phyloP scores from a whole-genome alignment of 1,140 invertebrate species.

The Zaprionus inermis region DNA sequence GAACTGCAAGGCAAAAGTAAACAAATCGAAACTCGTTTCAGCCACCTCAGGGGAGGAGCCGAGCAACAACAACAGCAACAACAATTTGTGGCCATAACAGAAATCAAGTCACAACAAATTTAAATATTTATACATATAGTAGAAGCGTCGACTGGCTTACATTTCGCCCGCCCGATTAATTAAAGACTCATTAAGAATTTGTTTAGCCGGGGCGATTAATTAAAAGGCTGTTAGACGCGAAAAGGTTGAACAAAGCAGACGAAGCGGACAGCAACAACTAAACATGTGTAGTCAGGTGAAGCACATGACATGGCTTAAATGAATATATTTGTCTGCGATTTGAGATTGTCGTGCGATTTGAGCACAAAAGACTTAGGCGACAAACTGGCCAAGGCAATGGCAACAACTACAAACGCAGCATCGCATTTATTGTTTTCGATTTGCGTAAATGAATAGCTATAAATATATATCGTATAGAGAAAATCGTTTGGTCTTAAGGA shows the following conservation, averaged over 20 bases:
- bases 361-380: slow-evolving; percentile 52
- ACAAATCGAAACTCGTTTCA: slow-evolving; percentile 65
- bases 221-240: slow-evolving; percentile 65
- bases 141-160: slow-evolving; percentile 28
- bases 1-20: slow-evolving; percentile 29
- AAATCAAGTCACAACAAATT: slow-evolving; percentile 64
- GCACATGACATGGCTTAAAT: slow-evolving; percentile 22
- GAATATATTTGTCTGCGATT: slow-evolving; percentile 21
- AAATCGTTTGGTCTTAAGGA: background rate
- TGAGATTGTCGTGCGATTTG: background rate
- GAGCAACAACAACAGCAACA: slow-evolving; percentile 18
- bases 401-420: slow-evolving; percentile 1
- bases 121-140: slow-evolving; percentile 55
- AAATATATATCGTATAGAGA: background rate
- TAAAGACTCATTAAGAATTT: slow-evolving; percentile 81
- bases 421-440: background rate
- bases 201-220: slow-evolving; percentile 68
- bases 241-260: slow-evolving; percentile 40
- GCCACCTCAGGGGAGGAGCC: slow-evolving; percentile 72
- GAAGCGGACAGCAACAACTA: slow-evolving; percentile 13
- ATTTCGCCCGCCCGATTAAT: slow-evolving; percentile 71
- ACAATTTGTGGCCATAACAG: slow-evolving; percentile 51
- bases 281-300: slow-evolving; percentile 42
- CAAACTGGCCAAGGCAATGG: slow-evolving; percentile 39
- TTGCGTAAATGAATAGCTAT: background rate